A percentile compares a stretch with the other conserved stretches of the same genome.
phyloP scores from a whole-genome alignment of 2,797 vertebrate species.

The Pangasius macronema region DNA sequence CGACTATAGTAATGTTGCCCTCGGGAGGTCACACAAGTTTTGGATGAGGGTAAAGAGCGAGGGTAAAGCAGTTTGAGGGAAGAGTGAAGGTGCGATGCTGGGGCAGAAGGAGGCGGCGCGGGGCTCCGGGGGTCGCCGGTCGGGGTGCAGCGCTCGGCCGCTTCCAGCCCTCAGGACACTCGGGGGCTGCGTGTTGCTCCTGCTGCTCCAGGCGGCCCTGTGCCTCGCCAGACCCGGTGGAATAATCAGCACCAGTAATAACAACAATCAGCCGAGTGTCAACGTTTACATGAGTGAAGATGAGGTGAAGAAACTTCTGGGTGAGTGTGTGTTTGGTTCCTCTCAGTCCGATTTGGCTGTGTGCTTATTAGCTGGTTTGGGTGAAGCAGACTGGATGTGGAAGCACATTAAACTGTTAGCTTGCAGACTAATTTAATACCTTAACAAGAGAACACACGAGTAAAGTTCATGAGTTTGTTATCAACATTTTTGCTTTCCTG shows the following conservation, averaged over 20 bases:
- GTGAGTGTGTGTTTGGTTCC: constrained; percentile 58
- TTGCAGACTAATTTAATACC: background rate
- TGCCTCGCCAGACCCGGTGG: constrained; percentile 70
- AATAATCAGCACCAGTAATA: constrained; percentile 40
- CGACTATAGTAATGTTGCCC: constrained; percentile 66
- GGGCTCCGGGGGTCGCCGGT: constrained; percentile 63
- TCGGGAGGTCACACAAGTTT: constrained; percentile 72
- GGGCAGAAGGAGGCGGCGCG: constrained; percentile 55
- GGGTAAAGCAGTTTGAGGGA: constrained; percentile 52
- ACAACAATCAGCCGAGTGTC: constrained; percentile 66
- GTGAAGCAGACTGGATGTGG: background rate
- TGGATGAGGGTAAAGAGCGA: constrained; percentile 66
- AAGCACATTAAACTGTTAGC: background rate
- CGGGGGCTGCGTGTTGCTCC: constrained; percentile 68
- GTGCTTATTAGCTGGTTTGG: background rate
- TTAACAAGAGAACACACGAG: background rate
- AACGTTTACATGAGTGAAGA: constrained; percentile 81
- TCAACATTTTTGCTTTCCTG: background rate
- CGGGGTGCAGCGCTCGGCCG: constrained; percentile 66
- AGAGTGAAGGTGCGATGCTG: constrained; percentile 67
- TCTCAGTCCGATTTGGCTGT: background rate
- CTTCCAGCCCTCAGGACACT: constrained; percentile 69
- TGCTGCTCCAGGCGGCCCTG: constrained; percentile 69
- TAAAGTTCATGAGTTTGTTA: background rate
- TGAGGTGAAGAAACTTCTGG: constrained; percentile 79